Base-by-base conservation (phyloP, 2,113 vertebrate genomes). In the Vanacampus margaritifer region DNA sequence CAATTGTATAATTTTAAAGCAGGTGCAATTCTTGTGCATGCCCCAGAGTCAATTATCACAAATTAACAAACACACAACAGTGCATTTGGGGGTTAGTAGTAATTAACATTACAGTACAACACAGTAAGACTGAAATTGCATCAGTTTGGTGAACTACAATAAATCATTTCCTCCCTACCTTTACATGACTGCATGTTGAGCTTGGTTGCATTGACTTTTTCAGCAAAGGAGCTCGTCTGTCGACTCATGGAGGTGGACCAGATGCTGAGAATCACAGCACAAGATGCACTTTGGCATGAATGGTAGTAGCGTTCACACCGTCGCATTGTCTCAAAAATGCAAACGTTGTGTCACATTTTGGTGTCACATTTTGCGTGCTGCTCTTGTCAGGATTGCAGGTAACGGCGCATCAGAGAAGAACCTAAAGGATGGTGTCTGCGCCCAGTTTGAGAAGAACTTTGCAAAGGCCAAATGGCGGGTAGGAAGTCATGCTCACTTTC, bases 381-480 rank as follows among this genome's bases (percentile, higher is more conserved):
- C 68, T 19, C 74, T 28, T 73, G 56, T 41, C 81, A 94, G 94
- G 94, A 93, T 94, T 65, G 91, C 93, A 3, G 94, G 93, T 35
- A 94, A 93, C 10, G 92, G 91, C 19, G 93, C 93, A 8, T 92
- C 92, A 1, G 93, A 94, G 84, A 94, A 93, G 74, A 94, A 94
- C 78, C 85, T 94, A 5, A 94, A 94, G 78, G 93, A 89, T 39
- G 94, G 93, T 0, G 93, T 94, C 60, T 94, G 94, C 43, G 93
- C 94, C 62, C 94, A 94, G 79, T 93, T 94, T 76, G 92, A 94
- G 87, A 94, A 94, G 85, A 94, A 94, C 84, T 94, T 94, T 82
- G 94, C 94, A 45, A 94, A 94, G 75, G 93, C 93, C 76, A 94
- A 94, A 48, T 94, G 94, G 94, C 86, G 92, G 92, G 94, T 94